phyloP scores from a whole-genome alignment of 1,140 invertebrate genomes.

The Drosophila pruinosa region DNA sequence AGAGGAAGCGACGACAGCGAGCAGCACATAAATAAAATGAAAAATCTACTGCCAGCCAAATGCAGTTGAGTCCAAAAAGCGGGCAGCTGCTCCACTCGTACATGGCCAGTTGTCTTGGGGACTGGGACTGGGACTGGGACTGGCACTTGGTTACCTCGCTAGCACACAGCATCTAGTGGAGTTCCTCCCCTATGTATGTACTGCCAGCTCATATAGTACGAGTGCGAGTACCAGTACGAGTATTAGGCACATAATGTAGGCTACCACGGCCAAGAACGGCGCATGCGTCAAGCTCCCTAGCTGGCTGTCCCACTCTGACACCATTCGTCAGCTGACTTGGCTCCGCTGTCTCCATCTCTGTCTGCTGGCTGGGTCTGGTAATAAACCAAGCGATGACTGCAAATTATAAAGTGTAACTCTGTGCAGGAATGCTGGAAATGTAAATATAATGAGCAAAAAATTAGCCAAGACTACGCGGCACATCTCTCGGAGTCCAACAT shows the following conservation, averaged over 20 bases:
- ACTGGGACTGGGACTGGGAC: no score
- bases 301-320: slow-evolving; percentile 53
- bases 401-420: slow-evolving; percentile 73
- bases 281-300: slow-evolving; percentile 35
- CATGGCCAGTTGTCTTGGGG: slow-evolving; percentile 49
- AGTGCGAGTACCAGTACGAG: neutral
- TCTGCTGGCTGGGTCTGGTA: slow-evolving; percentile 30
- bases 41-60: slow-evolving; percentile 79
- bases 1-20: slow-evolving; percentile 5
- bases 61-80: slow-evolving; percentile 58
- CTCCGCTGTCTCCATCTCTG: neutral
- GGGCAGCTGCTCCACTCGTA: slow-evolving; percentile 41
- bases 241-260: slow-evolving; percentile 79
- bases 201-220: slow-evolving; percentile 18
- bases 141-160: slow-evolving; percentile 54
- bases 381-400: slow-evolving; percentile 64
- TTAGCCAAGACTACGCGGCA: slow-evolving; percentile 61
- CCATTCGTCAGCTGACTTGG: neutral
- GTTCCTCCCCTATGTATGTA: slow-evolving; percentile 18
- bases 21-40: slow-evolving; percentile 80
- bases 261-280: slow-evolving; percentile 35
- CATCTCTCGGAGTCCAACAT: slow-evolving; percentile 11
- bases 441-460: slow-evolving; percentile 82
- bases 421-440: slow-evolving; percentile 75
- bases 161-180: slow-evolving; percentile 6